Evolutionary conservation across 2,888 invertebrate genomes (phyloP), one percentile per base, ranked within the genome.

Genomic region (Tinea trinotella): DNA sequence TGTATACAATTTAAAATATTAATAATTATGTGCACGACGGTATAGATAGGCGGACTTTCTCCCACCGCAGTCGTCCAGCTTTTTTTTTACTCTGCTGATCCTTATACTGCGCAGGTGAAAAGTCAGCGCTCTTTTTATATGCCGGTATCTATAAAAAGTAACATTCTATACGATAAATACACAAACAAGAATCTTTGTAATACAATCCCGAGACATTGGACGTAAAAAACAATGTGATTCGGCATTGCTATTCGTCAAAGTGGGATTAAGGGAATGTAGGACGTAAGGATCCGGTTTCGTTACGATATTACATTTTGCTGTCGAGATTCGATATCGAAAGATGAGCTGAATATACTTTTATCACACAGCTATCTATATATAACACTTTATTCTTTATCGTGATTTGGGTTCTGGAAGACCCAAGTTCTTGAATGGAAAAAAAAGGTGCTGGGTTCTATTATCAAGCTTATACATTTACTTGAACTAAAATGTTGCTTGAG

Each of bases 241-340:
- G 60, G 59, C 57, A 60, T 61, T 58, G 60, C 60, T 61, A 65
- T 66, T 62, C 60, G 59, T 66, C 63, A 65, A 60, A 60, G 59
- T 54, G 55, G 61, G 60, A 63, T 64, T 62, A 59, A 53, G 58
- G 59, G 54, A 58, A 60, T 3, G 44, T 46, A 52, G 34, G 24
- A 49, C 22, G 49, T 40, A 36, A 55, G 52, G 52, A 54, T 52
- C 54, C 49, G 56, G 56, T 59, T 60, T 46, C 40, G 19, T 58
- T 55, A 56, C 52, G 49, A 54, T 60, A 59, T 61, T 59, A 58
- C 34, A 50, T 52, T 56, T 56, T 57, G 46, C 53, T 56, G 50
- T 55, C 44, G 53, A 52, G 35, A 22, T 22, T 49, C 44, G 17
- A 54, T 55, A 54, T 30, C 48, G 15, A 56, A 57, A 54, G 48